Percentiles rank a stretch among this genome's conserved stretches.
Conservation (phyloP, 2,797 vertebrate genomes). For the Enteromius treurensis region DNA sequence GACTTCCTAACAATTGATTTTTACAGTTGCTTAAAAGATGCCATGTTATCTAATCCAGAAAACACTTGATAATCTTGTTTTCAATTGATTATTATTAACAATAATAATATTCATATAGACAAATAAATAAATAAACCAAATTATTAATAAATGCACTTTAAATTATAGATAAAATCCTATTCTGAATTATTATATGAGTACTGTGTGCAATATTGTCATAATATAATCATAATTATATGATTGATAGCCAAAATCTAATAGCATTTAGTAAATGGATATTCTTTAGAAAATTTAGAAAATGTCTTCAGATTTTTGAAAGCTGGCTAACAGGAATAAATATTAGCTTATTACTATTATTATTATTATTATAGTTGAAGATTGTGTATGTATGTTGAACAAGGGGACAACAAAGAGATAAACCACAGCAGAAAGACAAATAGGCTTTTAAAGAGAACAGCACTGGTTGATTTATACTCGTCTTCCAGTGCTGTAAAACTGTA, state of each 20-base stretch:
- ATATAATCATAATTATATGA: background rate
- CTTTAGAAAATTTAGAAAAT: background rate
- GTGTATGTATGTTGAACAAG: constrained; percentile 36
- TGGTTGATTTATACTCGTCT: constrained; percentile 61
- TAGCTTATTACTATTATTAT: background rate
- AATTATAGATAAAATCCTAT: background rate
- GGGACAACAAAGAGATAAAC: constrained; percentile 34
- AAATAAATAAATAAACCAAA: no score
- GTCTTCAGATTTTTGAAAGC: background rate
- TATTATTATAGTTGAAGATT: constrained; percentile 7
- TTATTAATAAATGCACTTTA: no score
- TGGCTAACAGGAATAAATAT: constrained; percentile 12
- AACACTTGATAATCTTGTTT: background rate
- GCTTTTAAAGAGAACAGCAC: background rate
- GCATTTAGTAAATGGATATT: background rate
- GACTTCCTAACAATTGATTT: background rate
- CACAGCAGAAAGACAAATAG: constrained; percentile 32
- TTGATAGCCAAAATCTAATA: background rate
- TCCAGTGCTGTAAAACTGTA: constrained; percentile 56
- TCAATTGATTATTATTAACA: background rate
- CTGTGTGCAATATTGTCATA: no score
- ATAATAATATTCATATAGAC: background rate
- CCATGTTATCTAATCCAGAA: background rate
- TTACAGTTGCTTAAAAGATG: background rate
- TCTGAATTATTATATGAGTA: no score